Conservation (phyloP, 1,140 invertebrate species). For the Acromyrmex charruanus region DNA sequence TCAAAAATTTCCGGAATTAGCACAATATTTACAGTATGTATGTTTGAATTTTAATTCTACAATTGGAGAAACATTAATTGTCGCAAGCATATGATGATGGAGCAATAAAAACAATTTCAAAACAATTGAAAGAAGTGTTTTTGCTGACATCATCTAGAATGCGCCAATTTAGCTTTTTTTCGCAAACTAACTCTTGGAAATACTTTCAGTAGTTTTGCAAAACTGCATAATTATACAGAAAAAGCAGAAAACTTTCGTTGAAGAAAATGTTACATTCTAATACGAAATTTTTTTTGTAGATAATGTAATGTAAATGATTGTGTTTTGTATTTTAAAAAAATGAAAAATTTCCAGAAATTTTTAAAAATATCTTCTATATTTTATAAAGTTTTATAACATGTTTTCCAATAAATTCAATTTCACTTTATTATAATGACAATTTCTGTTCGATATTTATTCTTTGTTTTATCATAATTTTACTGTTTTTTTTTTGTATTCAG, state of each 20-base stretch:
- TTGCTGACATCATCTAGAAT: not conserved
- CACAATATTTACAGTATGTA: not conserved
- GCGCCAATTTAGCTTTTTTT: not conserved
- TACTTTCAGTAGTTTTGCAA: not conserved
- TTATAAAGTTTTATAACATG: constrained; percentile 21
- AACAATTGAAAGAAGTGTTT: not conserved
- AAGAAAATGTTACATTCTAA: constrained; percentile 1
- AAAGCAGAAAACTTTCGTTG: not conserved
- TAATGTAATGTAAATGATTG: not conserved
- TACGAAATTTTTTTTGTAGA: constrained; percentile 11
- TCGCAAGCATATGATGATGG: not conserved
- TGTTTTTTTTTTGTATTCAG: constrained; percentile 18
- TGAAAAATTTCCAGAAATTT: not conserved
- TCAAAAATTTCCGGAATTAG: not conserved
- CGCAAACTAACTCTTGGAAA: not conserved
- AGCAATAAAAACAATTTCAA: not conserved
- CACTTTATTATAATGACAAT: constrained; percentile 1
- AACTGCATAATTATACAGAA: not conserved
- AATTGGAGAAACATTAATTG: not conserved
- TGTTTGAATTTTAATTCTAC: not conserved
- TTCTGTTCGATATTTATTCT: constrained; percentile 8
- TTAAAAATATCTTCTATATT: not conserved
- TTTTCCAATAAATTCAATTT: constrained; percentile 33
- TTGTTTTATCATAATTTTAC: not conserved
- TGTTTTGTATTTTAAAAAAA: constrained; percentile 1